phyloP scores from a whole-genome alignment of 2,888 invertebrate genomes.

The Lamellibrachia columna region DNA sequence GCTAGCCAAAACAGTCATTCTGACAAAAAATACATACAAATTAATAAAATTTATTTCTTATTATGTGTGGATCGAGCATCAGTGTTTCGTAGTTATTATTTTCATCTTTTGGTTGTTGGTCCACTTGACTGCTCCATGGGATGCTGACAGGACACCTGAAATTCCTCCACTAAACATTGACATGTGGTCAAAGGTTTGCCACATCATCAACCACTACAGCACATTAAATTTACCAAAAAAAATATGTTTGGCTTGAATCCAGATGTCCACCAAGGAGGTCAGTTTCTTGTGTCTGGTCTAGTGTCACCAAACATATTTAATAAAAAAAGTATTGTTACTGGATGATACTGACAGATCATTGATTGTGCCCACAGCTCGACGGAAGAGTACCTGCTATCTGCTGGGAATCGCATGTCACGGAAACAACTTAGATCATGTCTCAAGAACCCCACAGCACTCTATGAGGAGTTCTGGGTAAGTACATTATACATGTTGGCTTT shows the following conservation, averaged over 20 bases:
- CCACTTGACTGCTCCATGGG: too few relatives aligned
- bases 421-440: conserved; percentile 69
- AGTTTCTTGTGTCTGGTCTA: background rate
- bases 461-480: conserved; percentile 86
- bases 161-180: too few relatives aligned
- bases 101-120: too few relatives aligned
- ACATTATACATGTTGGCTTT: background rate
- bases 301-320: background rate
- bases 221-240: background rate
- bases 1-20: too few relatives aligned
- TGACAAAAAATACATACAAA: too few relatives aligned
- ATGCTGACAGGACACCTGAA: too few relatives aligned
- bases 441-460: conserved; percentile 71
- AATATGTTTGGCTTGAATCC: background rate
- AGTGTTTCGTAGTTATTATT: too few relatives aligned
- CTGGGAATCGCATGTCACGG: conserved; percentile 70
- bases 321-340: background rate
- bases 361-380: conserved; percentile 63
- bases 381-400: conserved; percentile 71
- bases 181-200: too few relatives aligned
- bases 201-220: too few relatives aligned
- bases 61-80: too few relatives aligned
- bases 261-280: background rate
- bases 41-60: too few relatives aligned
- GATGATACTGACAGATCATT: background rate